phyloP scores from a whole-genome alignment of 2,113 vertebrate genomes.

The Stegostoma tigrinum region DNA sequence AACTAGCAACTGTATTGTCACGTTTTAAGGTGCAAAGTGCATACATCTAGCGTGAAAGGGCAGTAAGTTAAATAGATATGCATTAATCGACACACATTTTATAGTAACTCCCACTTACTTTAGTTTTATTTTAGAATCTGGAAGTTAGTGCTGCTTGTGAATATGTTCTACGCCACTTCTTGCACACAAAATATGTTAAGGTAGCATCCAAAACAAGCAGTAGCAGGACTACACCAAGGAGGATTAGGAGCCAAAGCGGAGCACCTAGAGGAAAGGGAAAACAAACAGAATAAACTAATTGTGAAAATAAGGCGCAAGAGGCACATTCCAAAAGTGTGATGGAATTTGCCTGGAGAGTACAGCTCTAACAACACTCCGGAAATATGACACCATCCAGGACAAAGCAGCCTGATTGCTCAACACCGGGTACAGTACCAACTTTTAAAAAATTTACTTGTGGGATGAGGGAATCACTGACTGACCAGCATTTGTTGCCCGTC shows the following conservation, averaged over 20 bases:
- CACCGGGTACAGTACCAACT: no score
- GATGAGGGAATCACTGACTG: no score
- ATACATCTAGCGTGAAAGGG: background rate
- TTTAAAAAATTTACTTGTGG: no score
- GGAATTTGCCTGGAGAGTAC: background rate
- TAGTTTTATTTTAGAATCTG: background rate
- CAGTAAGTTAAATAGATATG: background rate
- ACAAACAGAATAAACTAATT: background rate
- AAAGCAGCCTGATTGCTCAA: background rate
- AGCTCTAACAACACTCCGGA: no score
- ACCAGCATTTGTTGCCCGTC: no score
- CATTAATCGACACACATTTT: background rate
- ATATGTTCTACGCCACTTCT: background rate
- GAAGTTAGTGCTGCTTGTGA: background rate
- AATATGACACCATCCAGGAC: background rate
- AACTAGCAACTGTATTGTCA: background rate
- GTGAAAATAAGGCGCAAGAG: background rate
- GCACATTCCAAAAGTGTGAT: background rate
- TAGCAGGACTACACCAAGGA: background rate
- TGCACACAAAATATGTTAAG: background rate
- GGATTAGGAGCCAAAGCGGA: slow-evolving; percentile 1
- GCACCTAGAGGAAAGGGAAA: background rate
- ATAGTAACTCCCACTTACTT: background rate
- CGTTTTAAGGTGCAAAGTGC: background rate
- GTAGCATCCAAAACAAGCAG: background rate